Conservation (phyloP, 92 coral and sea anemone genomes). For the Actinernus sp. region DNA sequence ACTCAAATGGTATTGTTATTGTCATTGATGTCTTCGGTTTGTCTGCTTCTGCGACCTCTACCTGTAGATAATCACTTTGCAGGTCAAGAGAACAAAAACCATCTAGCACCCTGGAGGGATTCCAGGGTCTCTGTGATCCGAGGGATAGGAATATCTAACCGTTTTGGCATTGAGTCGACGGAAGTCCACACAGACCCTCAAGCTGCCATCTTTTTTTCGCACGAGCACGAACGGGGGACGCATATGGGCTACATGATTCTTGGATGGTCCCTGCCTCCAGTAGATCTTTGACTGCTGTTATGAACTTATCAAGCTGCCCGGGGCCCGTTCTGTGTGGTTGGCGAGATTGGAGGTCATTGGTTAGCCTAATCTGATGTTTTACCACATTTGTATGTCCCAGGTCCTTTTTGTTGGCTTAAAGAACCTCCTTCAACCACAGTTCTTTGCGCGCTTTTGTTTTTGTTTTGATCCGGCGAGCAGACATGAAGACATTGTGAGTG, state of each 20-base stretch:
- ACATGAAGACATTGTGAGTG: too few relatives aligned
- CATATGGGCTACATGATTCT: conserved; percentile 21
- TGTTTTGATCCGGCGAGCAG: too few relatives aligned
- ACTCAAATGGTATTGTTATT: conserved; percentile 54
- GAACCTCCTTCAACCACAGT: too few relatives aligned
- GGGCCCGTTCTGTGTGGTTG: conserved; percentile 23
- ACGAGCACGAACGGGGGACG: too few relatives aligned
- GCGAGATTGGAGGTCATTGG: conserved; percentile 7
- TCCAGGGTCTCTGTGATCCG: conserved; percentile 46
- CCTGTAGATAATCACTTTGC: conserved; percentile 62
- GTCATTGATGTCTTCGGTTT: conserved; percentile 50
- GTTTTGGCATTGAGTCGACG: too few relatives aligned
- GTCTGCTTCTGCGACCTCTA: conserved; percentile 20
- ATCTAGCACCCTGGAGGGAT: conserved; percentile 35
- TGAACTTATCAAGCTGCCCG: conserved; percentile 28
- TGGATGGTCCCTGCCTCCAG: conserved; percentile 15
- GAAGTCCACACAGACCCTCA: conserved; percentile 20
- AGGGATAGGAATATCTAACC: conserved; percentile 50
- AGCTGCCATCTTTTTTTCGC: conserved; percentile 3
- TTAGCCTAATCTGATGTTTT: conserved; percentile 17
- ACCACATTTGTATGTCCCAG: conserved; percentile 28
- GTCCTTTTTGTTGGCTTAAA: too few relatives aligned
- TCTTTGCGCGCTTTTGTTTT: too few relatives aligned
- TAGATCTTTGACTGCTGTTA: conserved; percentile 22
- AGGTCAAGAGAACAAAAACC: conserved; percentile 56